Evolutionary conservation across 2,888 invertebrate species (phyloP), one percentile per base, ranked within the genome.

Genomic region (Mongoloraphidia duomilia): DNA sequence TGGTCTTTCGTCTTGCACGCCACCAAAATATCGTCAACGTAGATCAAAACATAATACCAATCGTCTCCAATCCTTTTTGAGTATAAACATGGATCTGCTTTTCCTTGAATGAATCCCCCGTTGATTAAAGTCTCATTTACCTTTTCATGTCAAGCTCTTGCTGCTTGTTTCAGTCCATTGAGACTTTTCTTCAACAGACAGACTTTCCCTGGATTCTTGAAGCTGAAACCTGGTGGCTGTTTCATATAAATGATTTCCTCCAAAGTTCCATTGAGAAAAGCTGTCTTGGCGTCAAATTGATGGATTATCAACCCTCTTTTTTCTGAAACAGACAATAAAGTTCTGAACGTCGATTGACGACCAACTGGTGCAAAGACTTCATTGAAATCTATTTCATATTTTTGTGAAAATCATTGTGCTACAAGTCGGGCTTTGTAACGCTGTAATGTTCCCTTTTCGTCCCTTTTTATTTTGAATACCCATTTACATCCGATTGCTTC

Each of bases 121-220:
- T 49, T 46, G 3, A 34, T 10, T 8, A 58, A 41, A 13, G 52
- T 54, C 41, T 54, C 38, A 37, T 53, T 44, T n/a, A 59, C 50
- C 17, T 40, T 44, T 39, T 52, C 48, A 44, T 61, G 55, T 60
- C 60, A 63, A 8, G 50, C 47, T 41, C 56, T 52, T 33, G 59
- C 57, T 10, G 58, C 53, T 45, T 61, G 60, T 47, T 59, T 60
- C 9, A 61, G 51, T 9, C 60, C 61, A 53, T 63, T 62, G 8
- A 63, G 41, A 34, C 51, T 50, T 41, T 49, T 59, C 8, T 46
- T 54, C 4, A 59, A 49, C 34, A 48, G 50, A 40, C 55, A 56
- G 2, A 54, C 56, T 33, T 51, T 38, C 35, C 37, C 47, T 9
- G 41, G 35, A 10, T 51, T 53, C 36, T 53, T 55, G 13, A 38